phyloP scores from a whole-genome alignment of 2,888 invertebrate species.

The Brassicogethes aeneus region DNA sequence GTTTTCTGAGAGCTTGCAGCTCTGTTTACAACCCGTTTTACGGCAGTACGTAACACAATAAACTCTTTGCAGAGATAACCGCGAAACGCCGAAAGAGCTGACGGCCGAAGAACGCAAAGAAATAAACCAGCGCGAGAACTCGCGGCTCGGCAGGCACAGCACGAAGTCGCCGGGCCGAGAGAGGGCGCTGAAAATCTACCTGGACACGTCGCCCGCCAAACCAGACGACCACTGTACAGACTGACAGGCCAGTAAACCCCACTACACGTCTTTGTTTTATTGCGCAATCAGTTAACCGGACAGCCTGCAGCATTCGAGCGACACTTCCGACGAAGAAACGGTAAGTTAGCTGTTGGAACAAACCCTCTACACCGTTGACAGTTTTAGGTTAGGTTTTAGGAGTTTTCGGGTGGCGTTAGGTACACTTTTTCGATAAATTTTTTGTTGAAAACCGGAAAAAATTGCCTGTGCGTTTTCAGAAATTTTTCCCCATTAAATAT shows the following conservation, averaged over 20 bases:
- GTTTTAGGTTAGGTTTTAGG: no score
- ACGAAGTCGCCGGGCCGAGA: slow-evolving; percentile 55
- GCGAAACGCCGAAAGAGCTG: slow-evolving; percentile 49
- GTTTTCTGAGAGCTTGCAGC: no score
- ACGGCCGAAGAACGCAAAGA: slow-evolving; percentile 54
- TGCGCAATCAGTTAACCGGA: slow-evolving; percentile 29
- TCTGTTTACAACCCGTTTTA: no score
- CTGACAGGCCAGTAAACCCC: slow-evolving; percentile 33
- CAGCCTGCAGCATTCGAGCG: background rate
- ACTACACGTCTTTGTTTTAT: slow-evolving; percentile 31
- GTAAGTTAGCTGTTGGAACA: slow-evolving; percentile 4
- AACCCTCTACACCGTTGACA: no score
- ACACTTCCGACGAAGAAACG: no score
- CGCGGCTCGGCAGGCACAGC: slow-evolving; percentile 41
- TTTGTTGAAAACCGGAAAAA: no score
- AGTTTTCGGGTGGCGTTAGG: no score
- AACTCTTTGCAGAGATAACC: slow-evolving; percentile 48
- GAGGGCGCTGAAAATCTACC: slow-evolving; percentile 62
- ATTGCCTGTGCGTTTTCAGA: no score
- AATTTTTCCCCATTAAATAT: no score
- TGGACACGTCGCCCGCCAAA: slow-evolving; percentile 46
- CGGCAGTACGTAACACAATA: background rate
- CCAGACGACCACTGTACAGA: slow-evolving; percentile 35
- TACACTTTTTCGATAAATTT: no score
- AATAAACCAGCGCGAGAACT: slow-evolving; percentile 50